Evolutionary conservation across 2,888 invertebrate species (phyloP), one percentile per base, ranked within the genome.

Genomic region (Diabrotica balteata): DNA sequence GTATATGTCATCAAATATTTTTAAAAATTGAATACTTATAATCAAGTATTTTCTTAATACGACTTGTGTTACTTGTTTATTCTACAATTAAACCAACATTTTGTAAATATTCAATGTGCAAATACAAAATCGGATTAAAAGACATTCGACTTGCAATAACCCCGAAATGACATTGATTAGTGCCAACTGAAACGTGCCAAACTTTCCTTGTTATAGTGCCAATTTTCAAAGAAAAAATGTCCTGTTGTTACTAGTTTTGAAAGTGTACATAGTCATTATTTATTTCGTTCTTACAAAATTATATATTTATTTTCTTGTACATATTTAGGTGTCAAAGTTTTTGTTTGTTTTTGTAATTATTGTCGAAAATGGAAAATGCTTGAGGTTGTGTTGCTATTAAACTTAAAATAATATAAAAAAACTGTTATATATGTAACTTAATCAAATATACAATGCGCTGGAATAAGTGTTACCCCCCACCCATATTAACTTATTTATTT

Each of bases 101-200:
- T 32, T 32, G 32, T 32, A 32, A 32, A 32, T 32, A 32, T 32
- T 32, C 32, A 32, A 52, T 61, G 61, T 61, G 52, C 53, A 52
- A 61, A 61, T 61, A 43, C 43, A 61, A 52, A 51, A 10, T 32
- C 50, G 49, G 45, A 22, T 32, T 32, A 52, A 57, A 8, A 57
- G 49, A 32, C 5, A 9, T 17, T n/a, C 58, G 17, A 63, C 59
- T 61, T 65, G 69, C 72, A 71, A 71, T 69, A 72, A 64, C 47
- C 49, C 61, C 51, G 42, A 62, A 32, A 55, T 59, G 59, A 68
- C 68, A 65, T 51, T 62, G 54, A 57, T 70, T 75, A 77, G 80
- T 80, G 79, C 81, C 80, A 77, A 81, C 76, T 69, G 76, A 77
- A 69, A 77, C 76, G 77, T 80, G 80, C 78, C 81, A 81, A 80